Evolutionary conservation across 2,888 invertebrate species (phyloP), one percentile per base, ranked within the genome.

Genomic region (Drepanosiphum platanoidis): DNA sequence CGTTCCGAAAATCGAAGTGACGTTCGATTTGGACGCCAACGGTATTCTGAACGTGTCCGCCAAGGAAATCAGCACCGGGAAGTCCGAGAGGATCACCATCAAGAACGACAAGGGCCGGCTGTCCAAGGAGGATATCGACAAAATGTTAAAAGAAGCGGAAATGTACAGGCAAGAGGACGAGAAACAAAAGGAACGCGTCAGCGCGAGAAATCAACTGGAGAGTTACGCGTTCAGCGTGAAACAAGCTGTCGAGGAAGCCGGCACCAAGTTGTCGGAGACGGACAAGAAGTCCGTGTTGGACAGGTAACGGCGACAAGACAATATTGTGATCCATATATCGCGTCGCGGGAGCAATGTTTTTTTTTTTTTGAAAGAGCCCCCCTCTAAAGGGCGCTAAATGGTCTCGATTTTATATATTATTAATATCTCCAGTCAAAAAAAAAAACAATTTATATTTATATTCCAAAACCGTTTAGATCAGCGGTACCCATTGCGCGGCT

Each of bases 1-100:
- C 30, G 92, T 94, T 3, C 94, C 94, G 0, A 94, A 94, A 90
- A 93, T 94, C 88, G 91, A 95, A 90, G 95, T 96, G 0, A 95
- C 95, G 0, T 97, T 97, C 88, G 96, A 90, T 86, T 87, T 91
- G 74, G 91, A 91, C 87, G 90, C 90, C 71, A 91, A 91, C 88
- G 91, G 91, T 79, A 91, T 91, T 86, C 86, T 90, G 86, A 90
- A 91, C 87, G 88, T 91, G 27, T 88, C 89, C 5, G 89, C 88
- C 22, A 89, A 89, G 86, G 91, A 91, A 86, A 90, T 88, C 86
- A 89, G 90, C 86, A 90, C 90, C 9, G 91, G 91, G 4, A 90
- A 90, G 86, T 88, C 88, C 3, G 90, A 90, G 87, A 89, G 90
- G 86, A 91, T 91, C 86, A 90, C 90, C 86, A 91, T 91, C 86